phyloP scores from a whole-genome alignment of 2,797 vertebrate genomes.

The Hypotaenidia okinawae region DNA sequence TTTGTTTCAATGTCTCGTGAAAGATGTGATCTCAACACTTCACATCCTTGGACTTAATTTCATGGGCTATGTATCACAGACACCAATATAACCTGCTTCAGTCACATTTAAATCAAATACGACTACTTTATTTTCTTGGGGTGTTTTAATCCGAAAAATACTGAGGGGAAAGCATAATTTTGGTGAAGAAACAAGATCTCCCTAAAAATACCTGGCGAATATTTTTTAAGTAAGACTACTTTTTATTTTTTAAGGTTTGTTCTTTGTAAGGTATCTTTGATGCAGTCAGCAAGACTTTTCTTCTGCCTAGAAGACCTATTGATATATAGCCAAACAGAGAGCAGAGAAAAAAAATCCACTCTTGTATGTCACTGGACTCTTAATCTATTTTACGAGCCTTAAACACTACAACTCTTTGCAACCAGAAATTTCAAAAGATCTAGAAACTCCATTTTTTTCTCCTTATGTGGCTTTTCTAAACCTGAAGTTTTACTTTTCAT shows the following conservation, averaged over 20 bases:
- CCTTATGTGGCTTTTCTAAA: conserved; percentile 8
- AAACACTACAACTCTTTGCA: conserved; percentile 42
- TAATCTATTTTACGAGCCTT: conserved; percentile 60
- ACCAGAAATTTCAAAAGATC: conserved; percentile 32
- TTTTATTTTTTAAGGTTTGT: background rate
- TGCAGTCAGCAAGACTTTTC: conserved; percentile 44
- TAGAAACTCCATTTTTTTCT: background rate
- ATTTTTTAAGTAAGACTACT: background rate
- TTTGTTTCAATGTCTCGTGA: background rate
- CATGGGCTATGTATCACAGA: background rate
- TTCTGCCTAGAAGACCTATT: conserved; percentile 29
- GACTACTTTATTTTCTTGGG: background rate
- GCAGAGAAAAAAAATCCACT: background rate
- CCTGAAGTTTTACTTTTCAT: conserved; percentile 19
- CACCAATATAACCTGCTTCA: background rate
- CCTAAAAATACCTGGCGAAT: background rate
- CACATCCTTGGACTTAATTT: background rate
- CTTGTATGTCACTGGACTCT: background rate
- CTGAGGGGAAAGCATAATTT: background rate
- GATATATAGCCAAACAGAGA: conserved; percentile 38
- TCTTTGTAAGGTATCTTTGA: conserved; percentile 26
- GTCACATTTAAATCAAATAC: background rate
- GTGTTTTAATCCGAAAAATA: background rate
- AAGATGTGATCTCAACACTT: background rate
- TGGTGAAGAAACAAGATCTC: background rate